Conservation (phyloP, 1,140 invertebrate genomes). For the Argopecten irradians region DNA sequence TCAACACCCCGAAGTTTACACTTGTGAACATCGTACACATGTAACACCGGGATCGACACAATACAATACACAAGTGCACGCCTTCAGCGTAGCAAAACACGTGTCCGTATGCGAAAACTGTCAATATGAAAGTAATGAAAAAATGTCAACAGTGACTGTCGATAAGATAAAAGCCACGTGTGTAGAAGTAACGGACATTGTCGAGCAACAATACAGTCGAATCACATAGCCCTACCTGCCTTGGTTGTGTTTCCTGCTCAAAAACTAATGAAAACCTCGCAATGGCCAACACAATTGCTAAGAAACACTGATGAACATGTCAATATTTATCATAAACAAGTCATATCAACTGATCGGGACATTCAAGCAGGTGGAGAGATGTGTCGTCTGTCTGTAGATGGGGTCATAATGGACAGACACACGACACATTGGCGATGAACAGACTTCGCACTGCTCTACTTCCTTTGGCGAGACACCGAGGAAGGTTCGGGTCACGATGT, state of each 20-base stretch:
- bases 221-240: neutral
- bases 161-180: neutral
- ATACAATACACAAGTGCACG: neutral
- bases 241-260: neutral
- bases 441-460: neutral
- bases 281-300: neutral
- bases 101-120: neutral
- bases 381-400: neutral
- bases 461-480: constrained; percentile 19
- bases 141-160: neutral
- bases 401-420: neutral
- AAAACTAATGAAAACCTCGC: neutral
- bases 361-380: neutral
- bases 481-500: constrained; percentile 20
- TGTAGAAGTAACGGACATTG: neutral
- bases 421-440: neutral
- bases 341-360: neutral
- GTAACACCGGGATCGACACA: neutral
- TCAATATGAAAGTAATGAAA: neutral
- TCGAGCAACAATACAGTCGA: neutral
- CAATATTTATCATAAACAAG: neutral
- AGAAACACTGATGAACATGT: constrained; percentile 4
- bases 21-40: neutral
- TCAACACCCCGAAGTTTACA: neutral
- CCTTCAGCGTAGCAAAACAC: neutral